These are phyloP conservation scores for Parapsyche elsis DNA, from an alignment of 1,140 invertebrate genomes.

Conservation along the genomic window DNA sequence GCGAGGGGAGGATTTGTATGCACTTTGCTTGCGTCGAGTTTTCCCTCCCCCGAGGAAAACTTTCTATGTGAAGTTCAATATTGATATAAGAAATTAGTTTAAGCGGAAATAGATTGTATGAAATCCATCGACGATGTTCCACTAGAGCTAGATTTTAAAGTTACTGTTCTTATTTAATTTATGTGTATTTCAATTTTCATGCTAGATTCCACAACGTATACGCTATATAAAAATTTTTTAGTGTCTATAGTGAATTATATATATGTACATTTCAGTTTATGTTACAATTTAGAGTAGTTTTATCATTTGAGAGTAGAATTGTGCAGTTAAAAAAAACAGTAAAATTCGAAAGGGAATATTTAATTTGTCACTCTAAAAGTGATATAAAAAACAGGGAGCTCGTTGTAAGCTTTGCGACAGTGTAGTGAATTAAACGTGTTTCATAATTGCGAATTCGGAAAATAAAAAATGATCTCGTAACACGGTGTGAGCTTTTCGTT, in stretches of 20 bases:
- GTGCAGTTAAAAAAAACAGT: not conserved
- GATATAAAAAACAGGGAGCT: not conserved
- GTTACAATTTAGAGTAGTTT: too few relatives aligned
- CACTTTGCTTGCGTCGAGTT: not conserved
- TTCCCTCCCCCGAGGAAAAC: not conserved
- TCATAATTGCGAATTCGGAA: slow-evolving; percentile 4
- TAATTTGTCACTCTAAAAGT: slow-evolving; percentile 1
- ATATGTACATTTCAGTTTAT: too few relatives aligned
- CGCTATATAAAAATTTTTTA: too few relatives aligned
- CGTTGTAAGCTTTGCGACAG: slow-evolving; percentile 9
- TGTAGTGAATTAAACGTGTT: slow-evolving; percentile 13
- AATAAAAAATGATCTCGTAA: slow-evolving; percentile 10
- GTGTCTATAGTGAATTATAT: too few relatives aligned
- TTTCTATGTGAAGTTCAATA: not conserved
- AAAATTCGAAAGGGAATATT: not conserved
- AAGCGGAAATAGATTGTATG: not conserved
- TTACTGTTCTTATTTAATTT: too few relatives aligned
- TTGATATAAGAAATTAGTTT: not conserved
- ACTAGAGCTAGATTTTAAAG: too few relatives aligned
- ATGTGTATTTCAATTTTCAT: too few relatives aligned
- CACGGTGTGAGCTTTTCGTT: not conserved
- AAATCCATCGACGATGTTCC: too few relatives aligned
- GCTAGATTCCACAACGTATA: too few relatives aligned
- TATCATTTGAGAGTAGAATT: not conserved
- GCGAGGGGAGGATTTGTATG: not conserved